Conservation (phyloP, 2,797 vertebrate species). For the Syngnathus acus region DNA sequence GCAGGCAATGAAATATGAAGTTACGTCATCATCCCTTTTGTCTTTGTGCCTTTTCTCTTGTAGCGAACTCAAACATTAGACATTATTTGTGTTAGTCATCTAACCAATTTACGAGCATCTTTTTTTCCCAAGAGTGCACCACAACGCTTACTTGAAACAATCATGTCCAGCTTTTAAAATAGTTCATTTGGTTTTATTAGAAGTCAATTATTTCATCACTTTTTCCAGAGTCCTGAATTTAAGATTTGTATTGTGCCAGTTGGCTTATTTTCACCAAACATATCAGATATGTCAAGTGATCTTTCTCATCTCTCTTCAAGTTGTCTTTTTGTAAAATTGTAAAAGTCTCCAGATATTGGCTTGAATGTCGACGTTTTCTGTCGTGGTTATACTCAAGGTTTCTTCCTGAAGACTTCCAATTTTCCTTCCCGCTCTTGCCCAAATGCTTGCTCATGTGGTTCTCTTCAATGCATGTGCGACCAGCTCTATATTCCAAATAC, state of each 20-base stretch:
- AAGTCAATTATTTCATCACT: conserved; percentile 21
- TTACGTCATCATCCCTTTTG: background rate
- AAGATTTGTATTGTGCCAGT: background rate
- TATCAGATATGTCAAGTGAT: background rate
- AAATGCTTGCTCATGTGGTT: background rate
- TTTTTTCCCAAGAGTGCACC: conserved; percentile 5
- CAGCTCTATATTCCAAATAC: background rate
- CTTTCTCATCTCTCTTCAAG: background rate
- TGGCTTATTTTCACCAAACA: background rate
- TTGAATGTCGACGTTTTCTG: background rate
- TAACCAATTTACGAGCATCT: conserved; percentile 16
- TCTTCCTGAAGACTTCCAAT: background rate
- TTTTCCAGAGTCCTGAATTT: conserved; percentile 26
- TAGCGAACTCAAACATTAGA: background rate
- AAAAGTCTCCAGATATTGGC: background rate
- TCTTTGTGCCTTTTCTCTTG: background rate
- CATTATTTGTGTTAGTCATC: background rate
- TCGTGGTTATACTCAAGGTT: background rate
- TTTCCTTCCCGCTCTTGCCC: conserved; percentile 1
- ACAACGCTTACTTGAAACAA: conserved; percentile 13
- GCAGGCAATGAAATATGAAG: conserved; percentile 7
- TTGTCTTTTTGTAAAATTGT: background rate
- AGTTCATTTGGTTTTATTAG: conserved; percentile 34
- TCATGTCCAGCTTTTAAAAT: conserved; percentile 20
- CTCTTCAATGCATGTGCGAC: background rate